Evolutionary conservation across 2,797 vertebrate species (phyloP).

Genomic region (Natrix natrix): DNA sequence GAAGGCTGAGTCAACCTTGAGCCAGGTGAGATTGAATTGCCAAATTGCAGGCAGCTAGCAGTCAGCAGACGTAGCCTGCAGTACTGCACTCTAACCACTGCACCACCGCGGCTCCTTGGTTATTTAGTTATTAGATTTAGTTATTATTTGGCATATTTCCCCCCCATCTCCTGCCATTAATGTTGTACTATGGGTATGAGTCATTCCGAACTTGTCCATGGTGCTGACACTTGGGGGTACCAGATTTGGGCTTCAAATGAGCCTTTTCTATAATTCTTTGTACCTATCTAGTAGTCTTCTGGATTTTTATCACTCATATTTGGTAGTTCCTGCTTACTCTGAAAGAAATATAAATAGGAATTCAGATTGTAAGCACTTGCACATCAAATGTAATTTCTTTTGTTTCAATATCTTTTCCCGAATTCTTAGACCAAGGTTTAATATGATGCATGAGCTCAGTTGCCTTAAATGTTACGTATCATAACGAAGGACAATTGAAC

Average conservation of each 20-base stretch:
- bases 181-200: not conserved
- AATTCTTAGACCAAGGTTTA: not conserved
- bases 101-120: no score
- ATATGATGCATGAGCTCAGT: not conserved
- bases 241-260: not conserved
- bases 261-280: not conserved
- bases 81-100: no score
- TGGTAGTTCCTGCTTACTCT: not conserved
- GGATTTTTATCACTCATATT: not conserved
- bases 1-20: no score
- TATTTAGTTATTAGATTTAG: no score
- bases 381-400: not conserved
- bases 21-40: no score
- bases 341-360: not conserved
- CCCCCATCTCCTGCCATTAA: not conserved
- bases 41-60: no score
- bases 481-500: not conserved
- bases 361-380: not conserved
- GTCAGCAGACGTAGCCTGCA: no score
- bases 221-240: not conserved
- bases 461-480: constrained; percentile 2
- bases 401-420: not conserved
- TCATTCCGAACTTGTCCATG: not conserved
- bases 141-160: not conserved
- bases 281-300: not conserved